These are phyloP conservation scores for Nephrotoma appendiculata DNA, from an alignment of 2,888 invertebrate species.

Conservation along the genomic window DNA sequence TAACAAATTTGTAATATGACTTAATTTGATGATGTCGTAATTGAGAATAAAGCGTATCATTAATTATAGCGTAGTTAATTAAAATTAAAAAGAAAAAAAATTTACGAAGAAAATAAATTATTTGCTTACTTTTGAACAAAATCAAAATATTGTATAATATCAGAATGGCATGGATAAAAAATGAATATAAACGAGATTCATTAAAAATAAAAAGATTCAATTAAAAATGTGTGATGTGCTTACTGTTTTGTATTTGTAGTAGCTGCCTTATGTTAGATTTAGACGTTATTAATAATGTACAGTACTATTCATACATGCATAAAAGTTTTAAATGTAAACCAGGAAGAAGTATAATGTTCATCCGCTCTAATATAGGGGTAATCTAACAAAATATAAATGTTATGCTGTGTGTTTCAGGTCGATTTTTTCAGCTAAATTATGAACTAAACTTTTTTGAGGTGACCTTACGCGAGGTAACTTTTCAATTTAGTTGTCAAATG, in stretches of 20 bases:
- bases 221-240: neutral
- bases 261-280: no score
- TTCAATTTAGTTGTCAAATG: no score
- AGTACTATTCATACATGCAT: no score
- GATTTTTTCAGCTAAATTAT: no score
- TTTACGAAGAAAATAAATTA: neutral
- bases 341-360: no score
- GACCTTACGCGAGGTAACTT: no score
- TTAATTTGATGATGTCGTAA: neutral
- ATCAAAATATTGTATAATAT: neutral
- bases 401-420: no score
- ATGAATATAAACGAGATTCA: neutral
- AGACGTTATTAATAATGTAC: no score
- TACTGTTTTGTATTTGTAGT: neutral
- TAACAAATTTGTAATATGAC: neutral
- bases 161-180: neutral
- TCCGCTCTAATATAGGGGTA: no score
- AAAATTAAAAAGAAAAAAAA: neutral
- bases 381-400: no score
- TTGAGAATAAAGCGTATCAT: neutral
- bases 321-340: no score
- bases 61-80: neutral
- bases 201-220: neutral
- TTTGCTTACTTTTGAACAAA: neutral
- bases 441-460: no score